These are phyloP conservation scores for Asbolus verrucosus DNA, from an alignment of 1,140 invertebrate genomes.

Conservation along the genomic window DNA sequence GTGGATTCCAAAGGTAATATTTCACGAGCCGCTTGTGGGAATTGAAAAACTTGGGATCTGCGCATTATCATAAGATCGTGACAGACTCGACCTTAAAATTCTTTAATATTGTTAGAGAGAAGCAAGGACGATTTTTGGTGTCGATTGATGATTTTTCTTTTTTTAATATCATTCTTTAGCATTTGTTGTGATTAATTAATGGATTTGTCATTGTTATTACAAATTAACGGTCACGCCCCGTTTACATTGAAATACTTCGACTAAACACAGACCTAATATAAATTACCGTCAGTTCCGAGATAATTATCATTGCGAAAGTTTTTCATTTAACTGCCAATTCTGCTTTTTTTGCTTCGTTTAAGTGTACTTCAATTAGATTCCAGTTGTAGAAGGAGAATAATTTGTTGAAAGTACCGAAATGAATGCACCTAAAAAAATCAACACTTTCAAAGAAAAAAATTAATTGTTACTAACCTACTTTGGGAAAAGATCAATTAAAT, in stretches of 20 bases:
- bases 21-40: neutral
- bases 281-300: too few relatives aligned
- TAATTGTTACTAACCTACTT: neutral
- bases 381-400: too few relatives aligned
- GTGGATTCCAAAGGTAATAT: too few relatives aligned
- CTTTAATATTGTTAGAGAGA: constrained; percentile 1
- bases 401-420: neutral
- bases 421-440: too few relatives aligned
- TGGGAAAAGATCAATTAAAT: constrained; percentile 2
- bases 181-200: neutral
- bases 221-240: neutral
- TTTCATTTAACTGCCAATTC: too few relatives aligned
- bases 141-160: neutral
- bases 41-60: neutral
- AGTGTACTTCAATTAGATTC: neutral
- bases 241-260: neutral
- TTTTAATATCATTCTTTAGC: neutral
- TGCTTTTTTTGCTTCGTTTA: neutral
- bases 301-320: too few relatives aligned
- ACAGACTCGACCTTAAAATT: constrained; percentile 10
- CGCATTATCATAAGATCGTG: constrained; percentile 2
- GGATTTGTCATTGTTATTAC: neutral
- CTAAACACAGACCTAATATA: neutral
- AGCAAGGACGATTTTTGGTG: constrained; percentile 5
- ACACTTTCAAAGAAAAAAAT: neutral